Base-by-base conservation (phyloP, 2,888 invertebrate species). In the Dolichopus griseipennis region DNA sequence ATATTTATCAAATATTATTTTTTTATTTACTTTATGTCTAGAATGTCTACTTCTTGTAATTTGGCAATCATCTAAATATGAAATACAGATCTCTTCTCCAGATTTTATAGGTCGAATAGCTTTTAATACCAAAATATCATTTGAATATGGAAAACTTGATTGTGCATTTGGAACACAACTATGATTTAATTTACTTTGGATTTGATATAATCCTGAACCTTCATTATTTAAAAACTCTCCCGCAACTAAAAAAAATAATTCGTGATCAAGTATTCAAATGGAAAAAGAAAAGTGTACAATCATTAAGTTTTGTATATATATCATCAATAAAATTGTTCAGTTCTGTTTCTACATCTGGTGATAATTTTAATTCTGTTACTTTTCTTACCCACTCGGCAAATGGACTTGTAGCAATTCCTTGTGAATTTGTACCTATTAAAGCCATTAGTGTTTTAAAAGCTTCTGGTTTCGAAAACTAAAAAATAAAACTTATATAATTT, bases 131-230 rank as follows among this genome's bases (percentile, higher is more conserved):
- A 93, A 81, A 68, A 87, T 85, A 72, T 89, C 90, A 79, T 93
- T 92, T 65, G 92, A 92, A 75, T 91, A 87, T 0, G 91, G 90
- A 78, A 95, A 97, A 27, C 89, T 87, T 0, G 91, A 88, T 77
- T 91, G 88, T 0, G 95, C 93, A 79, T 96, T 97, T 0, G 97
- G 95, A 0, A 84, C 79, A 77, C 97, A 97, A 75, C 93, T 95
- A 81, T 97, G 97, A 82, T 97, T 97, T 73, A 91, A 90, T 64
- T 90, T 85, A 77, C 95, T 95, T 78, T 97, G 96, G n/a, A 92
- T 77, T 33, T 84, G 80, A 79, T 90, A 97, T 0, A 97, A 83
- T 0, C 93, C 97, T 0, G 94, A 93, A 0, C 97, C 97, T 84
- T 97, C 97, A 72, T 90, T 93, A 80, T 96, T 93, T 21, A 96